A percentile compares a stretch with the other conserved stretches of the same genome.
Conservation (phyloP, 2,888 invertebrate species). For the Cantharis rufa region DNA sequence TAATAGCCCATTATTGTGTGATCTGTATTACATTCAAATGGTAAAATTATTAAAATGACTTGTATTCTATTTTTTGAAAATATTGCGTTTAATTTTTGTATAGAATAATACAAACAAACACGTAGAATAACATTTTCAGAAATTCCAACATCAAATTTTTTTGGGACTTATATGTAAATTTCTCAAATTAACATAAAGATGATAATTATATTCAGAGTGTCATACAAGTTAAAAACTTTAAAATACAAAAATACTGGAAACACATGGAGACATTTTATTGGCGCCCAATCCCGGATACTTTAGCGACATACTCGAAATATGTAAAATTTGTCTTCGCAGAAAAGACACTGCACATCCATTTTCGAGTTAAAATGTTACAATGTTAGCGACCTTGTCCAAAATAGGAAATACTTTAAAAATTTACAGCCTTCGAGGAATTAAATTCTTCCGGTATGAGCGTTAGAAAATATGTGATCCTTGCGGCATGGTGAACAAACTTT, state of each 20-base stretch:
- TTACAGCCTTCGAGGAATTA: not conserved
- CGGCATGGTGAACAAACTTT: not conserved
- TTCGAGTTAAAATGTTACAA: not conserved
- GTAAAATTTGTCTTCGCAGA: not conserved
- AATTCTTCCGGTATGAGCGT: not conserved
- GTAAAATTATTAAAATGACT: not conserved
- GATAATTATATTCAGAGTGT: constrained; percentile 4
- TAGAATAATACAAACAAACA: not conserved
- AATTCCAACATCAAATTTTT: not conserved
- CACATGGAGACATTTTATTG: not conserved
- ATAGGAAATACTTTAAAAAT: not conserved
- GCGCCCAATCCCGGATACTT: constrained; percentile 14
- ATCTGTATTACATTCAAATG: not conserved
- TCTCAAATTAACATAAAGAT: not conserved
- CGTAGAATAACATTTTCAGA: not conserved
- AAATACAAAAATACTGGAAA: not conserved
- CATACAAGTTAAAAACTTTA: not conserved
- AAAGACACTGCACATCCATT: not conserved
- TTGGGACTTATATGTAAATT: not conserved
- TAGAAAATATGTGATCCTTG: not conserved
- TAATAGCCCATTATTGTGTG: not conserved
- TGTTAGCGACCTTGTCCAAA: not conserved
- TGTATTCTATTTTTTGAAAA: not conserved
- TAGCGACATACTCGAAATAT: constrained; percentile 1
- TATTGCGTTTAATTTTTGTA: not conserved